Evolutionary conservation across 2,113 vertebrate species (phyloP).

Genomic region (Perca schrenkii): DNA sequence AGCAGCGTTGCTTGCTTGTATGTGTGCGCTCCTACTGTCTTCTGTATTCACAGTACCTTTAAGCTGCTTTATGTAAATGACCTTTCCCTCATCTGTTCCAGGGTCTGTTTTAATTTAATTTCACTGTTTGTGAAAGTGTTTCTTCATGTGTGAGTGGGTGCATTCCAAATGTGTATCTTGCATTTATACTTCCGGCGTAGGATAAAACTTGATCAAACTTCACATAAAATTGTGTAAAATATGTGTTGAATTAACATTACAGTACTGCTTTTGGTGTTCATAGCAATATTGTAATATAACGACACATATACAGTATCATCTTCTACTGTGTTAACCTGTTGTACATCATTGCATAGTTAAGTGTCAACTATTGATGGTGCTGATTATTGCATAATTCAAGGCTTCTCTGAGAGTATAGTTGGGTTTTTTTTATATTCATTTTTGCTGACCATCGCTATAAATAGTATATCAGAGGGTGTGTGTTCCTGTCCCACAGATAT

Average conservation of each 20-base stretch:
- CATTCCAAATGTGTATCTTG: background rate
- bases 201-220: too few species aligned
- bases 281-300: background rate
- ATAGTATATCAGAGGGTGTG: background rate
- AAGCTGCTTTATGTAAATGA: background rate
- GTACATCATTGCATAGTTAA: background rate
- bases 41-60: background rate
- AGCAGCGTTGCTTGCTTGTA: background rate
- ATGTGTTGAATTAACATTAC: background rate
- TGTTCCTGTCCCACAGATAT: conserved; percentile 78
- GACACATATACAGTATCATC: background rate
- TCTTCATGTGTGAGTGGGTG: background rate
- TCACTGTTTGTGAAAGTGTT: background rate
- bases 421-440: background rate
- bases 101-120: too few species aligned
- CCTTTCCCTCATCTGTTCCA: background rate
- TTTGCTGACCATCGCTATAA: background rate
- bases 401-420: background rate
- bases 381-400: background rate
- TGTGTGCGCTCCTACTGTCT: background rate
- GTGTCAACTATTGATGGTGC: background rate
- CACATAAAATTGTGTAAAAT: too few species aligned
- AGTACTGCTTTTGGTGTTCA: background rate
- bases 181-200: too few species aligned
- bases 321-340: background rate